These are phyloP conservation scores for Mormyrus iriodes DNA, from an alignment of 2,113 vertebrate species.

Conservation along the genomic window DNA sequence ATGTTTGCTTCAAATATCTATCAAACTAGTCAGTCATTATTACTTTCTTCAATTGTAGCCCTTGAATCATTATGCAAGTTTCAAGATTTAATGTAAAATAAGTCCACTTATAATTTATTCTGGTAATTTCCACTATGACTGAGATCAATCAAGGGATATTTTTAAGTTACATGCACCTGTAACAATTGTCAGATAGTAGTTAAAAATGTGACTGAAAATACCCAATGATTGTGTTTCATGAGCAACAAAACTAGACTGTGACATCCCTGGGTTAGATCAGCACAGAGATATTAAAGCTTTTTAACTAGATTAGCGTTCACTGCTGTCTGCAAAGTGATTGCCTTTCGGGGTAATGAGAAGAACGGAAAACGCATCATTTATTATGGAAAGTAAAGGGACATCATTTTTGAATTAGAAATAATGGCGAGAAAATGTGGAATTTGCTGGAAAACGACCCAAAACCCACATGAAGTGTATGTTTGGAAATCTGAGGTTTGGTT, in stretches of 20 bases:
- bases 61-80: not conserved
- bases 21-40: not conserved
- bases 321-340: not conserved
- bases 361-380: not conserved
- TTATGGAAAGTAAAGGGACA: not conserved
- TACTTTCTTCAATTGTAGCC: not conserved
- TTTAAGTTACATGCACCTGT: not conserved
- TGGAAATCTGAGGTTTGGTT: not conserved
- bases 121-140: not conserved
- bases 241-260: not conserved
- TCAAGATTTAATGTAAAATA: not conserved
- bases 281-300: not conserved
- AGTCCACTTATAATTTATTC: not conserved
- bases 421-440: not conserved
- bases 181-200: not conserved
- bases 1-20: not conserved
- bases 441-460: not conserved
- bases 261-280: not conserved
- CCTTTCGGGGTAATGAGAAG: not conserved
- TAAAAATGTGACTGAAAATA: not conserved
- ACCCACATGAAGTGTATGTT: not conserved
- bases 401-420: not conserved
- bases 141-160: not conserved
- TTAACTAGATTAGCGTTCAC: not conserved
- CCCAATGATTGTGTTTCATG: not conserved